Conservation (phyloP, 53 echinoderm and acorn worm species). For the Antedon mediterranea region DNA sequence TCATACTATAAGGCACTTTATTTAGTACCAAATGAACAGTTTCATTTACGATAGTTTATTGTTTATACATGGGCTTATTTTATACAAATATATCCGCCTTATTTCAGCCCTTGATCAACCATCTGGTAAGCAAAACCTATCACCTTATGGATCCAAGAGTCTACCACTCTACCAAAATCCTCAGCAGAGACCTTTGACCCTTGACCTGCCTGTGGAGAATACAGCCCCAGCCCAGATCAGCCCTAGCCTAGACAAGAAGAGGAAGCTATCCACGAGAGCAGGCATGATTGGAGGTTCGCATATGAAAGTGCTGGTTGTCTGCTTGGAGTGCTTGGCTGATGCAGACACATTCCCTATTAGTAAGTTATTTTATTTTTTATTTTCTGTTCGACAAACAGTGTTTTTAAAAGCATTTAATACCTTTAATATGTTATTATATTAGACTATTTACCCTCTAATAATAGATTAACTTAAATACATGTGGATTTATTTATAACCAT, state of each 20-base stretch:
- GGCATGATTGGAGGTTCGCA: slow-evolving; percentile 45
- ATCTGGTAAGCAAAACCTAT: neutral
- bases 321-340: slow-evolving; percentile 96
- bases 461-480: too few relatives aligned
- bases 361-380: slow-evolving; percentile 25
- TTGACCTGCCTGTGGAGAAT: slow-evolving; percentile 17
- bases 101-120: slow-evolving; percentile 3
- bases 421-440: too few relatives aligned
- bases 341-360: slow-evolving; percentile 73
- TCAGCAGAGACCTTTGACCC: slow-evolving; percentile 14
- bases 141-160: slow-evolving; percentile 3
- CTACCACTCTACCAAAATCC: slow-evolving; percentile 22
- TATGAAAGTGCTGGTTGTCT: slow-evolving; percentile 81
- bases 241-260: slow-evolving; percentile 15
- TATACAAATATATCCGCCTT: too few relatives aligned
- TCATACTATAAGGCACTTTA: too few relatives aligned
- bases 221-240: neutral
- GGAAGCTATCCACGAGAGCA: slow-evolving; percentile 57
- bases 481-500: too few relatives aligned
- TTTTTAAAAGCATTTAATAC: too few relatives aligned
- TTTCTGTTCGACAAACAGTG: too few relatives aligned
- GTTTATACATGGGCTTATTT: too few relatives aligned
- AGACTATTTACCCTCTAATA: too few relatives aligned
- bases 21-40: too few relatives aligned
- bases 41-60: too few relatives aligned